Base-by-base conservation (phyloP, 2,113 vertebrate genomes). In the Oreochromis aureus region DNA sequence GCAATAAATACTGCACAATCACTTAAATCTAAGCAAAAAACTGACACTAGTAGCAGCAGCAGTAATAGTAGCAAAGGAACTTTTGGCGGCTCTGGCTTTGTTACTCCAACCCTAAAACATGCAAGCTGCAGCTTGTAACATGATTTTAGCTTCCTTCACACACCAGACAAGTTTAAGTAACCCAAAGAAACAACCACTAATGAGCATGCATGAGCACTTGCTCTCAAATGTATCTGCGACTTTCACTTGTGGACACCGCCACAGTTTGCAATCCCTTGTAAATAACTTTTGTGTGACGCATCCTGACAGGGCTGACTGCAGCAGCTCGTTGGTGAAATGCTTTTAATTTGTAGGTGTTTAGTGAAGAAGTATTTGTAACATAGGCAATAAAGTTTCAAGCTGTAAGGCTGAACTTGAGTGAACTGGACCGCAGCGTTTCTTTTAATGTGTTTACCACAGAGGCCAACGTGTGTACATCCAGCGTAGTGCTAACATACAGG, bases 361-460 rank as follows among this genome's bases (percentile, higher is more conserved):
- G 16, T 8, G 71, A 30, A 51, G 46, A 78, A 13, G 30, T 30
- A 78, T 78, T 78, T 34, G 27, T 51, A 53, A 32, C 12, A 19
- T 0, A 1, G 46, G 73, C 73, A 53, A 78, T 30, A 78, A 78
- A 53, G 27, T 34, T 53, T 78, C 16, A 76, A 24, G 39, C 69
- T 46, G 46, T 32, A 51, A 78, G 27, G 44, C 71, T 78, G 51
- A 36, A 16, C 51, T 80, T 80, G 15, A 18, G 10, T 48, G 18
- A 48, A 22, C 44, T 54, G 48, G 51, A 55, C 30, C 7, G 5
- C 51, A 80, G 76, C 22, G 10, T 55, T 54, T 80, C 51, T 80
- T 78, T 30, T 63, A 84, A 91, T 63, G 66, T 53, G 66, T 91
- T 90, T 82, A 86, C 69, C 66, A 59, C 55, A 41, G 41, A 51